Conservation (phyloP, 2,797 vertebrate genomes). For the Toxotes lorentzi region DNA sequence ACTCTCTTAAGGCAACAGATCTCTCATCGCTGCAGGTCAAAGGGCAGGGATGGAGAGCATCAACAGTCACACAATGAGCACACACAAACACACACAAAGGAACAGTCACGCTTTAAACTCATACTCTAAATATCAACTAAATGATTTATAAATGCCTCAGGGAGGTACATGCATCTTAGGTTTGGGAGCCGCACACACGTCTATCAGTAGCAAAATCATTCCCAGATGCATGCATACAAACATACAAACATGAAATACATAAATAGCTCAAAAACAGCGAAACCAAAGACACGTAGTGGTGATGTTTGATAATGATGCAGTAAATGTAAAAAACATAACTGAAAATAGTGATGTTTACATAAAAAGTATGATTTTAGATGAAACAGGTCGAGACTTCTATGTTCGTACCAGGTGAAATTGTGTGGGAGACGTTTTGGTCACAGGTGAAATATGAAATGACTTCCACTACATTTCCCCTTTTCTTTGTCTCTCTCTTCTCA, state of each 20-base stretch:
- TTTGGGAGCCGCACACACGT: slow-evolving; percentile 14
- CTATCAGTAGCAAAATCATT: slow-evolving; percentile 26
- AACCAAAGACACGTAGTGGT: slow-evolving; percentile 14
- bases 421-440: slow-evolving; percentile 19
- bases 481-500: slow-evolving; percentile 19
- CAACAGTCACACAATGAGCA: background rate
- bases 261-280: slow-evolving; percentile 4
- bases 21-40: slow-evolving; percentile 50
- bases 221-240: slow-evolving; percentile 42
- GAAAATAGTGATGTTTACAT: background rate
- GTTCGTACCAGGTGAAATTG: slow-evolving; percentile 15
- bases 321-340: background rate
- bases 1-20: slow-evolving; percentile 73
- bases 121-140: slow-evolving; percentile 11
- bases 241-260: slow-evolving; percentile 25
- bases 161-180: slow-evolving; percentile 49
- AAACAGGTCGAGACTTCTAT: slow-evolving; percentile 15
- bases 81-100: slow-evolving; percentile 18
- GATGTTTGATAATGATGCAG: slow-evolving; percentile 1
- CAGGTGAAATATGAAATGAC: slow-evolving; percentile 11
- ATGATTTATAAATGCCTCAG: slow-evolving; percentile 7
- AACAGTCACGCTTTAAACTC: slow-evolving; percentile 32
- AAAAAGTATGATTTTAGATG: slow-evolving; percentile 11
- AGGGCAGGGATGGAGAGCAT: slow-evolving; percentile 35
- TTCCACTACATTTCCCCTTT: background rate